Evolutionary conservation across 2,888 invertebrate genomes (phyloP), one percentile per base, ranked within the genome.

Genomic region (Drosophila seclusa): DNA sequence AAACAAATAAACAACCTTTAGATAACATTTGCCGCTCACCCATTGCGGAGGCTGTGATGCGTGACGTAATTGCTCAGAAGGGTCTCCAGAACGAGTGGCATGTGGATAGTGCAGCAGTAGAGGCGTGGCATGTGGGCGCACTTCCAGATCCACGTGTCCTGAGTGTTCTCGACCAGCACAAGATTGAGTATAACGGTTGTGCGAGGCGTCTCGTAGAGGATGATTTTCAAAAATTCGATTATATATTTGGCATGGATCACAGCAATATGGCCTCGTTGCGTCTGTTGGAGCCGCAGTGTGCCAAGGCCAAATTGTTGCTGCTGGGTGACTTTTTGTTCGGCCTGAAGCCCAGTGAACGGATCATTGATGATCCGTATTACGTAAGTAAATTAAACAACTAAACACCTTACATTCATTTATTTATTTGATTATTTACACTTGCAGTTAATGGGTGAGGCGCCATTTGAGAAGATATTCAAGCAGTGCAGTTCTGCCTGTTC

Each of bases 11-110:
- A 7, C 61, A 32, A 53, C 89, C 91, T 91, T 29, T 82, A 97
- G 99, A 98, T 13, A 99, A 99, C 91, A 98, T 98, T 82, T 98
- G 98, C 92, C 95, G 98, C 10, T 98, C 98, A 16, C 98, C 98
- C 3, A 98, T 98, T 84, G 98, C 98, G 8, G 98, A 98, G 93
- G 98, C 97, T 1, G 97, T 98, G 11, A 98, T 98, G 91, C 94
- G 94, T 61, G 95, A 97, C 91, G 93, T 95, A 27, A 94, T 98
- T 0, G 94, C 95, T 80, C 95, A 96, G 88, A 93, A 94, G 78
- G 95, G 95, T 11, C 83, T 95, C 16, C 91, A 92, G 11, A 94
- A 95, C 68, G 91, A 95, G 83, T 99, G 98, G 98, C 94, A 95
- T 73, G 96, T 97, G 13, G 97, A 98, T 89, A 98, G 98, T 93